Evolutionary conservation across 2,888 invertebrate species (phyloP).

Genomic region (Limnephilus marmoratus): DNA sequence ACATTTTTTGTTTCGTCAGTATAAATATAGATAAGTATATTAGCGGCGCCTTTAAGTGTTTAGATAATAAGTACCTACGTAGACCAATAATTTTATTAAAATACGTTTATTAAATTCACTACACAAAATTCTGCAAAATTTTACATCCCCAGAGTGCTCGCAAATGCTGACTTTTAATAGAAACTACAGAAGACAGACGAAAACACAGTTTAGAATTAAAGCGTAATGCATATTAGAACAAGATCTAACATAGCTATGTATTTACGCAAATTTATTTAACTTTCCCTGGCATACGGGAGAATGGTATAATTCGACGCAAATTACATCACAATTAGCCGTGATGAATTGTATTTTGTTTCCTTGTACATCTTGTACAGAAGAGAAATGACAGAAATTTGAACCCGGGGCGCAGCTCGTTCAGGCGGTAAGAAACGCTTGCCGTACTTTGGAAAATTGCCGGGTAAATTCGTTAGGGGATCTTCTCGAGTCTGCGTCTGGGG

Average conservation of each 20-base stretch:
- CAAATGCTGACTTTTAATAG: background rate
- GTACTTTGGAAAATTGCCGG: constrained; percentile 3
- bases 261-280: background rate
- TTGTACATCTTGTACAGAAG: background rate
- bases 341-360: constrained; percentile 15
- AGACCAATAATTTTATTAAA: too few species aligned
- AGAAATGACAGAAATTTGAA: constrained; percentile 2
- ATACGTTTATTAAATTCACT: background rate
- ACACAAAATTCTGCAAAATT: background rate
- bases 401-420: background rate
- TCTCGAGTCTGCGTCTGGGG: background rate
- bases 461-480: constrained; percentile 40
- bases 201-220: background rate
- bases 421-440: constrained; percentile 19
- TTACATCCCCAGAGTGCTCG: background rate
- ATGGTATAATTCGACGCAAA: constrained; percentile 21
- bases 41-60: too few species aligned
- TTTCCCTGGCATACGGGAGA: background rate
- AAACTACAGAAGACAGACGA: background rate
- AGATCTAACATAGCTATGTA: background rate
- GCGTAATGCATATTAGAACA: background rate
- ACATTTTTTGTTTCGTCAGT: too few species aligned
- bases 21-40: too few species aligned
- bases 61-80: too few species aligned
- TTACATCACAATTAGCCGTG: constrained; percentile 17